These are phyloP conservation scores for Ganaspis brasiliensis DNA, from an alignment of 2,888 invertebrate genomes.

Conservation along the genomic window DNA sequence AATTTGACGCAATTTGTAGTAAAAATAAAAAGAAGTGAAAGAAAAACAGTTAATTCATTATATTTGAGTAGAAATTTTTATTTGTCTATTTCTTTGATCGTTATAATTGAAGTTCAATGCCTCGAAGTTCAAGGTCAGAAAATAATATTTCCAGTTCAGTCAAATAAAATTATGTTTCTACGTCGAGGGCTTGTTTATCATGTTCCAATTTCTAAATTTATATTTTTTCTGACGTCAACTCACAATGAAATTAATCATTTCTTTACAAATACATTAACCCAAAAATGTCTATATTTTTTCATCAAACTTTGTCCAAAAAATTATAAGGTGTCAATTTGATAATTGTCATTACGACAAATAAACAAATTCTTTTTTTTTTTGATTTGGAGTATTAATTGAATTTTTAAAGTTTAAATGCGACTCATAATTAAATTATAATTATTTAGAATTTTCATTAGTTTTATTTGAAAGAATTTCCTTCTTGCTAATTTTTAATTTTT, in stretches of 20 bases:
- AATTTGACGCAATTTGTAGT: too few relatives aligned
- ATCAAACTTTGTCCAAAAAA: not conserved
- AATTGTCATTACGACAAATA: too few relatives aligned
- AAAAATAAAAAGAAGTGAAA: too few relatives aligned
- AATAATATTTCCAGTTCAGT: not conserved
- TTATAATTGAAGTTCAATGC: slow-evolving; percentile 25
- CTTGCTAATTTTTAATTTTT: too few relatives aligned
- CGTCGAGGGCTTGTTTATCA: not conserved
- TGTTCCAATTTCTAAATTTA: not conserved
- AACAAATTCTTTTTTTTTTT: too few relatives aligned
- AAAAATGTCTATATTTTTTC: too few relatives aligned
- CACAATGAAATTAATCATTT: not conserved
- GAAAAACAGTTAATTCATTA: not conserved
- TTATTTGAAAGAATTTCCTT: too few relatives aligned
- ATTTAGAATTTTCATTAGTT: too few relatives aligned
- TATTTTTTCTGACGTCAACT: not conserved
- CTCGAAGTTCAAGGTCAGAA: slow-evolving; percentile 13
- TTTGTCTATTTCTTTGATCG: not conserved
- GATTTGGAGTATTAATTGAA: too few relatives aligned
- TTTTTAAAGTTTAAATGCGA: too few relatives aligned
- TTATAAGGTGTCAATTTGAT: too few relatives aligned
- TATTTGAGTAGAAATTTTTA: not conserved
- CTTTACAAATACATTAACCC: not conserved
- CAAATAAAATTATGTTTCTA: not conserved
- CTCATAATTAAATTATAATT: too few relatives aligned